These are phyloP conservation scores for Myotis yumanensis DNA, from an alignment of 2,113 vertebrate genomes.

Conservation along the genomic window DNA sequence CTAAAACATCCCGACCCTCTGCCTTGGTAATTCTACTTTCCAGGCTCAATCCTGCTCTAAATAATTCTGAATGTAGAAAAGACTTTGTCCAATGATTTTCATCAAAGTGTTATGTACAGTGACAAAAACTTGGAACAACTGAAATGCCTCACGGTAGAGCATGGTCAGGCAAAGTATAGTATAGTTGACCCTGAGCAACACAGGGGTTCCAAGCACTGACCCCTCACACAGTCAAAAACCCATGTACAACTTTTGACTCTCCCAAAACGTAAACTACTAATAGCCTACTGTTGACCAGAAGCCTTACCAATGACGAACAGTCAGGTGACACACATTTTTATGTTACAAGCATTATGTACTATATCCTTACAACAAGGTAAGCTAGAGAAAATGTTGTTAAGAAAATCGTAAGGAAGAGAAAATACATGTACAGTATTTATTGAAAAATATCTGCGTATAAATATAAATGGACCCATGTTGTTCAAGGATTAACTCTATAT, in stretches of 20 bases:
- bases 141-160: background rate
- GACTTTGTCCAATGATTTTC: background rate
- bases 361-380: background rate
- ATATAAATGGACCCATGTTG: background rate
- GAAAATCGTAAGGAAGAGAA: background rate
- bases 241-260: background rate
- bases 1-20: background rate
- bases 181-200: background rate
- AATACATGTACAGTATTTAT: background rate
- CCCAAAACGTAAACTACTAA: background rate
- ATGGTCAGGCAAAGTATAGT: background rate
- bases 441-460: background rate
- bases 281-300: background rate
- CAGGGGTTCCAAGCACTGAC: too few relatives aligned
- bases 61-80: background rate
- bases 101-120: background rate
- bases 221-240: background rate
- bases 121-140: background rate
- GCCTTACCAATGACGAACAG: background rate
- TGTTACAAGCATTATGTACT: background rate
- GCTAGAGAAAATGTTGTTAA: background rate
- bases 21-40: background rate
- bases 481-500: background rate
- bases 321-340: background rate
- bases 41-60: background rate